These are phyloP conservation scores for Sus cebifrons DNA, from an alignment of 2,797 vertebrate species.

Conservation along the genomic window DNA sequence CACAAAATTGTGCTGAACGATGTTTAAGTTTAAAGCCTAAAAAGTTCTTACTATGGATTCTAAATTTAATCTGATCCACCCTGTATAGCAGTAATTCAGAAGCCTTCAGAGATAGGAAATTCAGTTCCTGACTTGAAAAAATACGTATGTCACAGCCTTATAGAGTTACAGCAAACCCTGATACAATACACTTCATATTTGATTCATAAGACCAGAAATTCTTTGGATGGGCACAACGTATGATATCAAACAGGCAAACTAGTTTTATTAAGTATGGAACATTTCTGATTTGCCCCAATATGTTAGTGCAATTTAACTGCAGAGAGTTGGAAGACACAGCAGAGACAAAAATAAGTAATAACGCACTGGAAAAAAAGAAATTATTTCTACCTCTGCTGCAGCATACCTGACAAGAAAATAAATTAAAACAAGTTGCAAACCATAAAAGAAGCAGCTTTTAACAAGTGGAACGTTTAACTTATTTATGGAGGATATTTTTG, in stretches of 20 bases:
- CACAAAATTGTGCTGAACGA: background rate
- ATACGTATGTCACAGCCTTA: background rate
- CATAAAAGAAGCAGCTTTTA: background rate
- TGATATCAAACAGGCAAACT: background rate
- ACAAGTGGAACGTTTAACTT: conserved; percentile 1
- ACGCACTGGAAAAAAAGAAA: background rate
- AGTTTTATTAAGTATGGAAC: background rate
- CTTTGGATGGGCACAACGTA: background rate
- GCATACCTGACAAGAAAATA: background rate
- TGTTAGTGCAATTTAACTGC: background rate
- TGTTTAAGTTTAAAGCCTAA: background rate
- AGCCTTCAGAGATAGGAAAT: background rate
- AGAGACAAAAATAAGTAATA: background rate
- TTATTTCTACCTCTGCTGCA: background rate
- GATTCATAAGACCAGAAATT: background rate
- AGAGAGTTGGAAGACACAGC: background rate
- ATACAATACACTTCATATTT: background rate
- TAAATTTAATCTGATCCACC: background rate
- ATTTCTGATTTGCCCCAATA: background rate
- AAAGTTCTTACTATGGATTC: background rate
- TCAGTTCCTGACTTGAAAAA: background rate
- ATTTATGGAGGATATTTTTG: background rate
- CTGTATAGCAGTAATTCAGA: background rate
- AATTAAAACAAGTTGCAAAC: background rate
- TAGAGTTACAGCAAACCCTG: background rate